Evolutionary conservation across 2,888 invertebrate species (phyloP).

Genomic region (Orchesellides sinensis): DNA sequence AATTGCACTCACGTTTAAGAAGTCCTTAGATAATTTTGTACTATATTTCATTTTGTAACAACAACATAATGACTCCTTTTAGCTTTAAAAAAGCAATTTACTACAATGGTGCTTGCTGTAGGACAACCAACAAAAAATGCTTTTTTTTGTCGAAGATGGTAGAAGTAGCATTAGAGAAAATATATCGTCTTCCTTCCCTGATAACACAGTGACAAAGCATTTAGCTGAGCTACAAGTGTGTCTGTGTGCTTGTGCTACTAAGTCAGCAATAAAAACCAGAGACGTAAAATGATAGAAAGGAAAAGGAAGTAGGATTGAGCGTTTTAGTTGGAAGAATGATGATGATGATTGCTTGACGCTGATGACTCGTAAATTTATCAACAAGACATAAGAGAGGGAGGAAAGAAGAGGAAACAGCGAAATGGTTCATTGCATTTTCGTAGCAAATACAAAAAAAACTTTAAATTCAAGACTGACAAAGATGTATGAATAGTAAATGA

Average conservation of each 20-base stretch:
- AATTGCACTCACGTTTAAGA: background rate
- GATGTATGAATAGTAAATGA: constrained; percentile 8
- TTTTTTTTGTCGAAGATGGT: constrained; percentile 7
- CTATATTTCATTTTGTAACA: constrained; percentile 30
- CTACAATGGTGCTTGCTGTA: background rate
- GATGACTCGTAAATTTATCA: constrained; percentile 20
- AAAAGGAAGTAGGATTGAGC: constrained; percentile 31
- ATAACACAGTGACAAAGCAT: constrained; percentile 5
- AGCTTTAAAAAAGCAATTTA: background rate
- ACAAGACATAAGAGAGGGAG: background rate
- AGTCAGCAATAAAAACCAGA: constrained; percentile 7
- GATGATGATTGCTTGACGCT: constrained; percentile 19
- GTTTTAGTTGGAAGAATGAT: background rate
- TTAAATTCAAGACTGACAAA: background rate
- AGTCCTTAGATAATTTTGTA: constrained; percentile 32
- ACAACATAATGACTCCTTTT: constrained; percentile 2
- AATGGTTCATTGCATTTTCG: constrained; percentile 42
- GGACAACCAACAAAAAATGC: background rate
- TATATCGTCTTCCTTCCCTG: constrained; percentile 3
- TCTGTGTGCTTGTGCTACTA: constrained; percentile 23
- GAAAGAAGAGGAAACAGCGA: constrained; percentile 29
- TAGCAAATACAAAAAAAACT: background rate
- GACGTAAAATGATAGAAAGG: constrained; percentile 11
- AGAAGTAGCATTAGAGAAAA: background rate
- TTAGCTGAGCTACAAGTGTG: constrained; percentile 5